Evolutionary conservation across 1,140 invertebrate species (phyloP).

Genomic region (Cephus cinctus): DNA sequence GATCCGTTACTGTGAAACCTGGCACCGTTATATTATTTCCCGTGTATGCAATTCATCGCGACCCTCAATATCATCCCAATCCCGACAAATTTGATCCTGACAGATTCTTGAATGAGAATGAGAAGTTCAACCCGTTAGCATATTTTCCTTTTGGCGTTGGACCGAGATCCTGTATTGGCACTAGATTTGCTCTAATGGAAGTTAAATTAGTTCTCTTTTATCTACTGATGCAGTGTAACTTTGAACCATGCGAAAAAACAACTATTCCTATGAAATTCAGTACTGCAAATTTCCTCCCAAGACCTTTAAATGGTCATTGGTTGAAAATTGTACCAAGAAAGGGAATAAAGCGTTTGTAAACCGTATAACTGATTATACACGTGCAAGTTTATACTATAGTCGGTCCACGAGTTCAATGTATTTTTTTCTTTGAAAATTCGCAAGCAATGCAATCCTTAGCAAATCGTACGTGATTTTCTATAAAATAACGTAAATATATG

Average conservation of each 20-base stretch:
- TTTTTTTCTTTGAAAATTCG: no score
- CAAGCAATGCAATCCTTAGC: no score
- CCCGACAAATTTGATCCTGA: conserved; percentile 59
- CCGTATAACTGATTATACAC: no score
- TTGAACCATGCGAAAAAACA: conserved; percentile 17
- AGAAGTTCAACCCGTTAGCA: conserved; percentile 24
- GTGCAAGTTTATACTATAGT: no score
- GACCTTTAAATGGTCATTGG: conserved; percentile 15
- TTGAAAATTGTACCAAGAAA: conserved; percentile 13
- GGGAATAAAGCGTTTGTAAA: no score
- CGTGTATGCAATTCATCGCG: conserved; percentile 49
- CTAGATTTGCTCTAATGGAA: conserved; percentile 26
- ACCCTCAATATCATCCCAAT: conserved; percentile 58
- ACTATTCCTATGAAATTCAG: conserved; percentile 3
- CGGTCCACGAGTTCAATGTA: no score
- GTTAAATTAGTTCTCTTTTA: conserved; percentile 15
- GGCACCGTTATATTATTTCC: conserved; percentile 35
- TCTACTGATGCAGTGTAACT: conserved; percentile 15
- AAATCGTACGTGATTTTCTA: no score
- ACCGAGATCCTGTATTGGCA: conserved; percentile 25
- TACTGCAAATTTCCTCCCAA: conserved; percentile 1
- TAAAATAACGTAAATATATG: no score
- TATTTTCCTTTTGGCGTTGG: conserved; percentile 40
- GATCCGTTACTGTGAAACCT: conserved; percentile 49
- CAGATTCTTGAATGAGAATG: conserved; percentile 55